phyloP scores from a whole-genome alignment of 1,140 invertebrate genomes.

The Nymphalis io region DNA sequence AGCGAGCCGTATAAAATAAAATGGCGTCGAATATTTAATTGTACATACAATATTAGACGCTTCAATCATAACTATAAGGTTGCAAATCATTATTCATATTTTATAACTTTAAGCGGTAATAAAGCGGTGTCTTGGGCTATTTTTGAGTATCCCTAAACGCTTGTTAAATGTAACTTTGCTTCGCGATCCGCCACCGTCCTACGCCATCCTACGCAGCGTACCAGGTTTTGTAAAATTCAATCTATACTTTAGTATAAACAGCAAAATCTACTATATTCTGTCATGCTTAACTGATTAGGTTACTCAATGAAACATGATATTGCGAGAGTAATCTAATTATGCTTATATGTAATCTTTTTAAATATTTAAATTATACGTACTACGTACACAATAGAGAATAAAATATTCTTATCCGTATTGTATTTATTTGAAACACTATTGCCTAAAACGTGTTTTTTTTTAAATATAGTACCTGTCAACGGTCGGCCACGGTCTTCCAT shows the following conservation, averaged over 20 bases:
- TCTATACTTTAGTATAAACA: background rate
- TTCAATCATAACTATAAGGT: constrained; percentile 48
- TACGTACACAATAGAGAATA: too few relatives aligned
- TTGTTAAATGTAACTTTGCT: constrained; percentile 52
- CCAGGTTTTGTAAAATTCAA: constrained; percentile 33
- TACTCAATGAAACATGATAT: background rate
- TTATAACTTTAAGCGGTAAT: constrained; percentile 47
- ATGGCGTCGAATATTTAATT: constrained; percentile 48
- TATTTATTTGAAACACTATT: background rate
- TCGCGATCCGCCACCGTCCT: constrained; percentile 44
- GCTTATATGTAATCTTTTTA: too few relatives aligned
- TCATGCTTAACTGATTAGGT: background rate
- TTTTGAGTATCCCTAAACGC: constrained; percentile 69
- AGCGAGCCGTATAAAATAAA: constrained; percentile 62
- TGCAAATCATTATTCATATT: constrained; percentile 41
- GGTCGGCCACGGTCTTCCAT: constrained; percentile 27
- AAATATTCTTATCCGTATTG: background rate
- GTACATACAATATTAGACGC: constrained; percentile 51
- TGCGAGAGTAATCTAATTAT: background rate
- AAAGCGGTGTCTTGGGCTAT: constrained; percentile 63
- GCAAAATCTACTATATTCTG: background rate
- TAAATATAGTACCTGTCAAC: background rate
- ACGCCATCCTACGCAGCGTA: constrained; percentile 40
- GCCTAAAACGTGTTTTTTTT: background rate
- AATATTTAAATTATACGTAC: too few relatives aligned